Evolutionary conservation across 2,113 vertebrate species (phyloP).

Genomic region (Bos taurus): DNA sequence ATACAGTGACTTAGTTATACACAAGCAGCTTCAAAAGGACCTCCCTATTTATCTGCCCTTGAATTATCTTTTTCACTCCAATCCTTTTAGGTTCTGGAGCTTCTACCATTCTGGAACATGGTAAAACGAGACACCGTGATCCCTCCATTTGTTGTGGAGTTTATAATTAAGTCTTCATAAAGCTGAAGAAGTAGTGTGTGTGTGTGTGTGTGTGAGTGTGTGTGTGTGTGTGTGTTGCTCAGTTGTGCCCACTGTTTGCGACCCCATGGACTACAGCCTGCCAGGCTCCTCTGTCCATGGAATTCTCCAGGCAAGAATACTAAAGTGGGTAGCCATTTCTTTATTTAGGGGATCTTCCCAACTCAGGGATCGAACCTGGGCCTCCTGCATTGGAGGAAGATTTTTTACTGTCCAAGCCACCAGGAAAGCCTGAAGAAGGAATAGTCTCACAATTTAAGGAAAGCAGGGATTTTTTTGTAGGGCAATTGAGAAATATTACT

Average conservation of each 20-base stretch:
- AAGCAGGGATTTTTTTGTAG: background rate
- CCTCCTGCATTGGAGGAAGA: background rate
- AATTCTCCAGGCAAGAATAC: background rate
- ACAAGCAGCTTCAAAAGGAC: background rate
- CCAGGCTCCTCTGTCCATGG: background rate
- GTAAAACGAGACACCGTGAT: background rate
- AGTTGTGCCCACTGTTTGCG: no score
- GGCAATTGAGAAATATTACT: background rate
- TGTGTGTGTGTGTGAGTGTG: background rate
- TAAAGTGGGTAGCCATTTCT: background rate
- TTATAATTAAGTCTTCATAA: background rate
- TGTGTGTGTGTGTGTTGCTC: background rate
- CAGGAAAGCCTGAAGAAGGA: background rate
- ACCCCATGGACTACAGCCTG: background rate
- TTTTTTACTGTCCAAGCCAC: background rate
- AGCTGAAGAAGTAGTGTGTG: background rate
- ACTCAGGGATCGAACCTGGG: background rate
- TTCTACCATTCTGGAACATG: background rate
- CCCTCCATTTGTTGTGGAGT: background rate
- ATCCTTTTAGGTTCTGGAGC: background rate
- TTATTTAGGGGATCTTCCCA: background rate
- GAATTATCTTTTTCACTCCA: background rate
- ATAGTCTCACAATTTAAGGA: background rate
- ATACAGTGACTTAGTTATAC: background rate
- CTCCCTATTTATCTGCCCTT: background rate